These are phyloP conservation scores for Bombus polaris DNA, from an alignment of 1,140 invertebrate genomes.

Conservation along the genomic window DNA sequence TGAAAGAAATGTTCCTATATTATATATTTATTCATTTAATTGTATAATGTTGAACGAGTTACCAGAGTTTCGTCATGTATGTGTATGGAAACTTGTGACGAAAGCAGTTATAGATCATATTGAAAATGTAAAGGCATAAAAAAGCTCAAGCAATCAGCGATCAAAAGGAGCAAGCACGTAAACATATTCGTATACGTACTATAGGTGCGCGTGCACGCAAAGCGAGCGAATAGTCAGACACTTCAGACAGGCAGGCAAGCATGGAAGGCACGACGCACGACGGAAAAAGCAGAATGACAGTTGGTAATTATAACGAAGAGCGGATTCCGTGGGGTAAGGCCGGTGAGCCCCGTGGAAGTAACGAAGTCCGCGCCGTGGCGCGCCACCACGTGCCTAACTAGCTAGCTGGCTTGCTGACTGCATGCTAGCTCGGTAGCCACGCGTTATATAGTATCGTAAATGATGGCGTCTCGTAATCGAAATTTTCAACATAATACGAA, in stretches of 20 bases:
- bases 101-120: neutral
- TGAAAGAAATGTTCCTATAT: neutral
- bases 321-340: slow-evolving; percentile 55
- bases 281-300: slow-evolving; percentile 59
- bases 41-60: neutral
- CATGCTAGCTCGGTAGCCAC: slow-evolving; percentile 40
- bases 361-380: slow-evolving; percentile 61
- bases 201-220: slow-evolving; percentile 26
- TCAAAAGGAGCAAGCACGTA: neutral
- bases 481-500: slow-evolving; percentile 17
- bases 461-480: slow-evolving; percentile 57
- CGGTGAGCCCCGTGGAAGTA: slow-evolving; percentile 65
- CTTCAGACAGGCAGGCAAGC: slow-evolving; percentile 9
- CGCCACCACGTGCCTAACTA: slow-evolving; percentile 66
- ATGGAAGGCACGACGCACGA: slow-evolving; percentile 28
- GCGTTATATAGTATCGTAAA: slow-evolving; percentile 43
- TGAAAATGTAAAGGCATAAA: neutral
- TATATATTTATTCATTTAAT: neutral
- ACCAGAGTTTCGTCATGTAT: neutral
- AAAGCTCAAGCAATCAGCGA: neutral
- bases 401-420: slow-evolving; percentile 46
- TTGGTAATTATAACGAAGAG: slow-evolving; percentile 54
- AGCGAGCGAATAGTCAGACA: neutral
- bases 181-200: slow-evolving; percentile 29
- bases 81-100: neutral